Base-by-base conservation (phyloP, 2,113 vertebrate genomes). In the Psammodynastes pulverulentus region DNA sequence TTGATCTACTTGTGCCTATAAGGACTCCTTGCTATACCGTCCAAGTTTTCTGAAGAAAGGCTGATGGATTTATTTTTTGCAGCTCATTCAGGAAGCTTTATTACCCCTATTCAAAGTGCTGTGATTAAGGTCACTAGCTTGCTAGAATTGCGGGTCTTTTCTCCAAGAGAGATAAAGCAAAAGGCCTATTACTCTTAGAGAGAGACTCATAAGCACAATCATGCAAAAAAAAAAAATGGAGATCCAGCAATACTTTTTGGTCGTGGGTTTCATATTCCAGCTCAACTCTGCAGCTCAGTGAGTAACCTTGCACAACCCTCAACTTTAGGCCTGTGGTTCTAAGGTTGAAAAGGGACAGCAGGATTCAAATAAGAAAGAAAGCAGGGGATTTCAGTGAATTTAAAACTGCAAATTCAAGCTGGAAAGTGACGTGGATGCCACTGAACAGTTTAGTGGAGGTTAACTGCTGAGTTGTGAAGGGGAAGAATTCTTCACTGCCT, bases 51-150 rank as follows among this genome's bases (percentile, higher is more conserved):
- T 88, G 62, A 29, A 49, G 43, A 58, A 49, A 51, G 72, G 62
- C 43, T 84, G 67, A 93, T 93, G 86, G 86, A 93, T 89, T 92
- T 92, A 92, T 92, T 79, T 58, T 89, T n/a, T 89, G 52, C 72
- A 58, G n/a, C 87, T 92, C 72, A 53, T 92, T 79, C 87, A 58
- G 87, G 91, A 92, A 92, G 87, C n/a, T 85, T 84, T 89, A 89
- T 92, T 89, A 89, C 58, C 87, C 87, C 56, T 79, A 53, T 89
- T 89, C 87, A 85, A 54, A 89, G 87, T 49, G 52, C 56, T 89
- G 72, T 85, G 91, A 89, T 92, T 92, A 92, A 92, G 91, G 91
- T 92, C 91, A 84, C 52, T 85, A 23, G 51, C 23, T 39, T 46
- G 91, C 84, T n/a, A n/a, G 51, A 67, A 54, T 24, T 26, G 52